phyloP scores from a whole-genome alignment of 1,140 invertebrate genomes.

The Eulimnadia texana region DNA sequence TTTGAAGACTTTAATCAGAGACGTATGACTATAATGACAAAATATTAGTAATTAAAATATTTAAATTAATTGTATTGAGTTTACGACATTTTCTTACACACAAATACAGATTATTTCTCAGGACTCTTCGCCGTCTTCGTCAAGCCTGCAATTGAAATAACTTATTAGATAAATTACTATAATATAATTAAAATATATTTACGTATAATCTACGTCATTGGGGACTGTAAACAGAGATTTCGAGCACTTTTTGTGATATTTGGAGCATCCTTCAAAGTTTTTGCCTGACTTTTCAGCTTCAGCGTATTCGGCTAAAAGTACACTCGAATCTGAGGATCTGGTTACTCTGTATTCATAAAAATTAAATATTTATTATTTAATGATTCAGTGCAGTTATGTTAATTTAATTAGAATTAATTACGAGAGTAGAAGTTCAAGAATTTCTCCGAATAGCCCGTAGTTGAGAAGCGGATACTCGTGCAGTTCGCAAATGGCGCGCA shows the following conservation, averaged over 20 bases:
- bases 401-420: slow-evolving; percentile 14
- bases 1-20: too few species aligned
- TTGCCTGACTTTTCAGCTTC: not conserved
- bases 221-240: not conserved
- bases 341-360: not conserved
- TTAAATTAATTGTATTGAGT: too few species aligned
- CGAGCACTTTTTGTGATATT: not conserved
- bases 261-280: not conserved
- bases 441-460: slow-evolving; percentile 23
- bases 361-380: too few species aligned
- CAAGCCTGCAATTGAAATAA: too few species aligned
- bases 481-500: slow-evolving; percentile 69
- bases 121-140: too few species aligned
- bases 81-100: too few species aligned
- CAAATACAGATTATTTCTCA: too few species aligned
- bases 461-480: slow-evolving; percentile 46
- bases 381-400: too few species aligned
- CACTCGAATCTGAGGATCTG: not conserved
- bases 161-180: too few species aligned
- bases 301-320: not conserved
- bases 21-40: too few species aligned
- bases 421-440: slow-evolving; percentile 24
- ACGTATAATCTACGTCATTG: not conserved
- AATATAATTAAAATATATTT: not conserved
- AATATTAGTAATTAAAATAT: too few species aligned